These are phyloP conservation scores for Salarias fasciatus DNA, from an alignment of 2,797 vertebrate species.

Conservation along the genomic window DNA sequence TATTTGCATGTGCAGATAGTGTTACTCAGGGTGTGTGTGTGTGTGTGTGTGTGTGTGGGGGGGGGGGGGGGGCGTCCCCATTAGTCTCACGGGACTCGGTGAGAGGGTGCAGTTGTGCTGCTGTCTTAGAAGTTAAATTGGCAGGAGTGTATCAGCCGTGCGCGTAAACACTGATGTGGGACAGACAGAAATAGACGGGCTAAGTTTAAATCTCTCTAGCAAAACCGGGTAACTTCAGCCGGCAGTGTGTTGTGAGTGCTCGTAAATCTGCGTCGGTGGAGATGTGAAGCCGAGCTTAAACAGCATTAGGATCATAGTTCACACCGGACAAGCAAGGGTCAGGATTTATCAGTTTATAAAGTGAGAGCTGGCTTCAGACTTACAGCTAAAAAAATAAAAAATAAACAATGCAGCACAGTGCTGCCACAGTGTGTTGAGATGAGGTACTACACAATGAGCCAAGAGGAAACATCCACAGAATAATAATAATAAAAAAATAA, in stretches of 20 bases:
- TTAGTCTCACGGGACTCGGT: constrained; percentile 32
- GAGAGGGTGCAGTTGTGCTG: constrained; percentile 32
- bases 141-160: background rate
- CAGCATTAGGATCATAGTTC: constrained; percentile 17
- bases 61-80: no score
- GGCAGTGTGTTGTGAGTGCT: background rate
- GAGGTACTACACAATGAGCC: constrained; percentile 48
- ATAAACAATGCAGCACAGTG: constrained; percentile 39
- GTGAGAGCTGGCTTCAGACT: background rate
- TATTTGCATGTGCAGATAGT: constrained; percentile 44
- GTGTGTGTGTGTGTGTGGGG: no score
- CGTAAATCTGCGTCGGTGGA: constrained; percentile 21
- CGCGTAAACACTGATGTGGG: constrained; percentile 22
- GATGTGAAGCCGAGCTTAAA: constrained; percentile 4
- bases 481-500: background rate
- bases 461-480: background rate
- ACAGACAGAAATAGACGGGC: constrained; percentile 56
- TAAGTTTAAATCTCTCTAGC: constrained; percentile 45
- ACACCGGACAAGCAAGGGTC: constrained; percentile 18
- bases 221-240: constrained; percentile 34
- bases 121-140: constrained; percentile 3
- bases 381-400: background rate
- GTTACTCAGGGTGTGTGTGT: constrained; percentile 53
- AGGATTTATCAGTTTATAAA: constrained; percentile 3
- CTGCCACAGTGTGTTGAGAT: constrained; percentile 72